phyloP scores from a whole-genome alignment of 2,888 invertebrate species.

The Rhorus exstirpatorius region DNA sequence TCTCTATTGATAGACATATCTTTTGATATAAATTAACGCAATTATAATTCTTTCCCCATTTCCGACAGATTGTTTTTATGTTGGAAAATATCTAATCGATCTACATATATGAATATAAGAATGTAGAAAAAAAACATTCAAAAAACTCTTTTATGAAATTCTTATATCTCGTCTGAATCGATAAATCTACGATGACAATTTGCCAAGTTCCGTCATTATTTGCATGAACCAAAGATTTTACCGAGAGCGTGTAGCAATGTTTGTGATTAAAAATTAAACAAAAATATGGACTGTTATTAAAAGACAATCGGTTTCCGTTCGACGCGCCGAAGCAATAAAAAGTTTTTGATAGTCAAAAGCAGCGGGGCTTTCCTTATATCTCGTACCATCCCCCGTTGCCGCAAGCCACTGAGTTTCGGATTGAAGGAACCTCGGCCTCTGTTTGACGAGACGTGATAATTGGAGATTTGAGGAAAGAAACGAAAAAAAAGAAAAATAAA shows the following conservation, averaged over 20 bases:
- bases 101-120: not conserved
- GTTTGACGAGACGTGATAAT: conserved; percentile 78
- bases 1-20: no score
- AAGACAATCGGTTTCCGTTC: conserved; percentile 43
- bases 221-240: not conserved
- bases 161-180: not conserved
- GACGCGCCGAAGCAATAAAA: conserved; percentile 63
- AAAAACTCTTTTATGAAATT: not conserved
- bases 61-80: no score
- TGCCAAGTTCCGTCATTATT: not conserved
- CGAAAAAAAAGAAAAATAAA: conserved; percentile 34
- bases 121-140: not conserved
- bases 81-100: no score
- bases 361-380: conserved; percentile 16
- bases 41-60: no score
- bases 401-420: conserved; percentile 69
- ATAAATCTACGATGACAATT: not conserved
- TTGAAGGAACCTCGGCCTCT: conserved; percentile 74
- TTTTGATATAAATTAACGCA: no score
- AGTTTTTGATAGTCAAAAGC: not conserved
- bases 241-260: no score
- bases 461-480: conserved; percentile 75
- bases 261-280: conserved; percentile 20
- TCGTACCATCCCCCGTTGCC: conserved; percentile 36
- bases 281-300: conserved; percentile 10